phyloP scores from a whole-genome alignment of 2,888 invertebrate species.

The Leucophenga maculata region DNA sequence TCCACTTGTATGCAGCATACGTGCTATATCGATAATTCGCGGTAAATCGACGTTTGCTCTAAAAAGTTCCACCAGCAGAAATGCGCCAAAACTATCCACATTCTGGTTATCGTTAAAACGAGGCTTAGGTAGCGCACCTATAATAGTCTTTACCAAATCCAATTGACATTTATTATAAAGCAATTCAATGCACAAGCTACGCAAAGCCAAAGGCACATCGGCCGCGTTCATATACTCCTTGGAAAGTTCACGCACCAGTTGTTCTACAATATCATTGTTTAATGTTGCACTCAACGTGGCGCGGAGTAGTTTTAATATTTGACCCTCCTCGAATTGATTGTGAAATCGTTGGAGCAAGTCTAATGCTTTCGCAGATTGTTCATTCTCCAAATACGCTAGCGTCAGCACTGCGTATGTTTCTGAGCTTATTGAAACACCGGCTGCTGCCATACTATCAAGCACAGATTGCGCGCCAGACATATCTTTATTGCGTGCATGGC shows the following conservation, averaged over 20 bases:
- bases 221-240: constrained; percentile 52
- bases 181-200: constrained; percentile 73
- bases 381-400: constrained; percentile 74
- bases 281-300: constrained; percentile 29
- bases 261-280: constrained; percentile 46
- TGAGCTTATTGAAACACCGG: constrained; percentile 73
- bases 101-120: constrained; percentile 72
- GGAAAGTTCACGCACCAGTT: constrained; percentile 59
- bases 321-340: constrained; percentile 51
- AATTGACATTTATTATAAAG: constrained; percentile 69
- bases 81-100: constrained; percentile 74
- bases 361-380: constrained; percentile 62
- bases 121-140: constrained; percentile 61
- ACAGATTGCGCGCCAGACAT: constrained; percentile 73
- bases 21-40: constrained; percentile 66
- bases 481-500: constrained; percentile 72
- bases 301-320: constrained; percentile 58
- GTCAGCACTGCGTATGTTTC: constrained; percentile 75
- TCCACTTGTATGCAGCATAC: constrained; percentile 52
- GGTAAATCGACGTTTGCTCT: constrained; percentile 72
- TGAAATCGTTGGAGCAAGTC: constrained; percentile 51
- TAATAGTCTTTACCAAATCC: constrained; percentile 67
- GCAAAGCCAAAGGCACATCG: constrained; percentile 59
- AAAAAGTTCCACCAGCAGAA: constrained; percentile 76
- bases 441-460: constrained; percentile 76